Evolutionary conservation across 2,113 vertebrate species (phyloP), one percentile per base, ranked within the genome.

Genomic region (Misgurnus anguillicaudatus): DNA sequence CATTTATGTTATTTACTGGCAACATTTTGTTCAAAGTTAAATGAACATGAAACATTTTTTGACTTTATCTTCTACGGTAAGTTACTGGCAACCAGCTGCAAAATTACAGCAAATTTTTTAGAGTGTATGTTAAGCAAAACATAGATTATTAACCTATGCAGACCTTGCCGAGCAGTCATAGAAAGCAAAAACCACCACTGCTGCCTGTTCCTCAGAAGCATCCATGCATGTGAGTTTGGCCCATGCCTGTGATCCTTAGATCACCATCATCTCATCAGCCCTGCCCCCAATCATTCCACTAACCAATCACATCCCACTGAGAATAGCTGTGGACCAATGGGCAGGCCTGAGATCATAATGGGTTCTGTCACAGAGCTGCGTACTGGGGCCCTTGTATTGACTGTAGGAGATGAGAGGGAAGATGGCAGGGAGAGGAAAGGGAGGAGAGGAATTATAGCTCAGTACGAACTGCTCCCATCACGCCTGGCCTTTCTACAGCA

Each of bases 381-480:
- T 62, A 17, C 65, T 39, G 66, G 57, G 57, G 57, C 77, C 77
- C 66, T 61, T 78, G 66, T 78, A 78, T 62, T 78, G 66, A 63
- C 65, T 70, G 79, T 61, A 70, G 21, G 60, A 48, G 66, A 71
- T 81, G 65, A 77, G 64, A 39, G 14, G n/a, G 42, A 75, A 81
- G 65, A 81, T 76, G 67, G 64, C 72, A 81, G 72, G 13, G 72
- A 42, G 42, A 58, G 45, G n/a, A 14, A 68, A 41, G 39, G 66
- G 53, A 78, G 55, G 36, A 39, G 42, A 61, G 77, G 42, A 78
- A 69, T 48, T n/a, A 58, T 58, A 55, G 51, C 65, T 7, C 3
- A 24, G 9, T 31, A 24, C 47, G 66, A 47, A 21, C 51, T 58
- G 64, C 38, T 61, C 48, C 66, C 42, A 48, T 61, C 39, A 38